These are phyloP conservation scores for Thunnus thynnus DNA, from an alignment of 2,113 vertebrate species.

Conservation along the genomic window DNA sequence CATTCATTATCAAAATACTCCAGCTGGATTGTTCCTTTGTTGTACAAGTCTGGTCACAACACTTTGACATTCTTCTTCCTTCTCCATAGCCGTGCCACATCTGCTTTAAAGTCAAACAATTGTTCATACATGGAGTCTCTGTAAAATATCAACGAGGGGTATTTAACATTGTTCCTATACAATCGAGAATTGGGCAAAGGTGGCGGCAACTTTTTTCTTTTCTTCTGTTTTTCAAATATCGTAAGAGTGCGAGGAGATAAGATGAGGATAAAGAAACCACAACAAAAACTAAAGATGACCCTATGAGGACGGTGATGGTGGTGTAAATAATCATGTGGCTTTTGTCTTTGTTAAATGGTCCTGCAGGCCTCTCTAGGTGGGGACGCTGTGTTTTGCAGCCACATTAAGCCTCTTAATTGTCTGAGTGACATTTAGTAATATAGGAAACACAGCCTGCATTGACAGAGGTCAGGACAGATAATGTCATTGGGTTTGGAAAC, in stretches of 20 bases:
- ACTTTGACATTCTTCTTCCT: slow-evolving; percentile 8
- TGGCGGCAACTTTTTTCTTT: neutral
- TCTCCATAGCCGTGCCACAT: neutral
- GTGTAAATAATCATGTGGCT: neutral
- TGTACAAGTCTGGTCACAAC: slow-evolving; percentile 35
- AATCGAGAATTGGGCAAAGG: neutral
- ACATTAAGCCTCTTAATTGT: slow-evolving; percentile 17
- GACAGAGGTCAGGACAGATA: slow-evolving; percentile 14
- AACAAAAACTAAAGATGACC: slow-evolving; percentile 1
- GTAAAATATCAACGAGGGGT: neutral
- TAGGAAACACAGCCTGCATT: neutral
- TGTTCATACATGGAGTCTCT: neutral
- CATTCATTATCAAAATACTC: slow-evolving; percentile 42
- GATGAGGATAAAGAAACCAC: neutral
- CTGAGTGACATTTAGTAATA: slow-evolving; percentile 26
- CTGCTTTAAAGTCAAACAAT: slow-evolving; percentile 1
- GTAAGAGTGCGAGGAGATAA: neutral
- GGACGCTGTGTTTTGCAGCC: slow-evolving; percentile 16
- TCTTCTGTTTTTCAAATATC: neutral
- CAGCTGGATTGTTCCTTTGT: slow-evolving; percentile 52
- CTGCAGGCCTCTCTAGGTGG: neutral
- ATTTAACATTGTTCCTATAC: neutral
- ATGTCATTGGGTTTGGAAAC: slow-evolving; percentile 1
- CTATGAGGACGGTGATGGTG: neutral
- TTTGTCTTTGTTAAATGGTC: neutral